Evolutionary conservation across 2,113 vertebrate genomes (phyloP), one percentile per base, ranked within the genome.

Genomic region (Sciurus niger): DNA sequence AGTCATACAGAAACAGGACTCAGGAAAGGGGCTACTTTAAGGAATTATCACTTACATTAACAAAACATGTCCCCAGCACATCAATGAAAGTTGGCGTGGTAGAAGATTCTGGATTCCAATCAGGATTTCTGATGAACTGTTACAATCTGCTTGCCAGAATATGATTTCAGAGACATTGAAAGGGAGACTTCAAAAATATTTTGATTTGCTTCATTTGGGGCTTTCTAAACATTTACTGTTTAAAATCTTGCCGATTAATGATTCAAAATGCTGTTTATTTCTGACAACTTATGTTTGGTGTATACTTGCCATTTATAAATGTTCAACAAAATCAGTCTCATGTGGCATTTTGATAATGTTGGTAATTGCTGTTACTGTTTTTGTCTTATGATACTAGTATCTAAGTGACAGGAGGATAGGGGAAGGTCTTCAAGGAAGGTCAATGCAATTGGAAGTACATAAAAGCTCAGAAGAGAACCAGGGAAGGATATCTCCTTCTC

Each of bases 221-320:
- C 72, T 97, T 97, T 97, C 94, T 97, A 97, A 97, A 98, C 96
- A 97, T 97, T 98, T 96, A 96, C 94, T 90, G 79, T 95, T 92
- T 83, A 67, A 96, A 95, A 89, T 79, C 91, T 89, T 95, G 93
- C 88, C 94, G 37, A 96, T 93, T 96, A 96, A 97, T 96, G 93
- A 95, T 90, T 90, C 70, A 90, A 94, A 96, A 94, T 94, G 84
- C 88, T 92, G 82, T 95, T 97, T 95, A 67, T 94, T 90, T 78
- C 88, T 40, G 87, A 93, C 82, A 93, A 95, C 84, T 97, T 89
- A 90, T 76, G 87, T 94, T 97, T 97, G 83, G 43, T 79, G 79
- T 96, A 84, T 84, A 83, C 76, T 94, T 96, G 84, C 58, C 93
- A 73, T 93, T 88, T 89, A 91, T 86, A 97, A 93, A 67, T 84